phyloP scores from a whole-genome alignment of 1,140 invertebrate species.

The Bombus pascuorum region DNA sequence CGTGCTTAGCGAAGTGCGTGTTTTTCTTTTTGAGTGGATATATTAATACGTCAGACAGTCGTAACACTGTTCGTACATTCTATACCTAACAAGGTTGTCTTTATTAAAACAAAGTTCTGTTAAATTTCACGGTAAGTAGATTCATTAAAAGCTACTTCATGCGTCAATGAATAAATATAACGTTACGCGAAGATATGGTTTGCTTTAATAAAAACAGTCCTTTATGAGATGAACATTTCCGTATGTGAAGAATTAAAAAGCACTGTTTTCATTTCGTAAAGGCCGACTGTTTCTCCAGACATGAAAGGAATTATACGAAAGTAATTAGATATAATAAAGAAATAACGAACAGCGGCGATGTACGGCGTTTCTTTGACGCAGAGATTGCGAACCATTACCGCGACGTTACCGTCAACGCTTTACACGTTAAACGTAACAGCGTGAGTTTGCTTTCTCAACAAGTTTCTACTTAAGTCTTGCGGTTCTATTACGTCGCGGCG shows the following conservation, averaged over 20 bases:
- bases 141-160: no score
- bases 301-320: background rate
- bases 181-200: no score
- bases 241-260: no score
- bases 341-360: background rate
- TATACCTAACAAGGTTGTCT: background rate
- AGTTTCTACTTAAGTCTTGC: slow-evolving; percentile 63
- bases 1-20: background rate
- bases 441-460: slow-evolving; percentile 57
- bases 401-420: slow-evolving; percentile 32
- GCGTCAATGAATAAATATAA: no score
- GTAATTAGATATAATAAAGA: background rate
- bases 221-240: no score
- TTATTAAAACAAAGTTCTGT: background rate
- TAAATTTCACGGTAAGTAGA: background rate
- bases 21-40: background rate
- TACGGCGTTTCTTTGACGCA: slow-evolving; percentile 5
- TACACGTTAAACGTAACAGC: slow-evolving; percentile 37
- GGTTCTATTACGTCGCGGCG: slow-evolving; percentile 60
- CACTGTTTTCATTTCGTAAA: no score
- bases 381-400: slow-evolving; percentile 34
- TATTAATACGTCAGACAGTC: no score
- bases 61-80: background rate
- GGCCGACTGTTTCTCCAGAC: no score
- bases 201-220: no score